Percentiles rank a stretch among this genome's conserved stretches.
These are phyloP conservation scores for Platyscapa corneri DNA, from an alignment of 1,140 invertebrate genomes.

Conservation along the genomic window DNA sequence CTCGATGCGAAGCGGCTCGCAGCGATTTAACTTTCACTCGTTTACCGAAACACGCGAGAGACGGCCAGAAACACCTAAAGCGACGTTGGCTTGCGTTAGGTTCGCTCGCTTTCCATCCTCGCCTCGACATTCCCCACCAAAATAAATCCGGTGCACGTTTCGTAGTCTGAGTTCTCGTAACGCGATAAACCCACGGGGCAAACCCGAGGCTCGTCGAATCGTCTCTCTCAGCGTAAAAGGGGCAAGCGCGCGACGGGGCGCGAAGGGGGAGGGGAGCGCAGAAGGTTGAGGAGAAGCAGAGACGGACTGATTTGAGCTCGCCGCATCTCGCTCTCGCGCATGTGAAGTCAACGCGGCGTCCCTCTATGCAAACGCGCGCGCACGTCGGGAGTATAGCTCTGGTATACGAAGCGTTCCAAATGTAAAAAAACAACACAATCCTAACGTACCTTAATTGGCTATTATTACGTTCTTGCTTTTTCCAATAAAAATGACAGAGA, in stretches of 20 bases:
- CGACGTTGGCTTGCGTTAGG: no score
- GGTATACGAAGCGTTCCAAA: neutral
- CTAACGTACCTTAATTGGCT: neutral
- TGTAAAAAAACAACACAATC: neutral
- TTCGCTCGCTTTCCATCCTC: no score
- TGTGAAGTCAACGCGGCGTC: conserved; percentile 15
- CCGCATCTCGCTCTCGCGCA: neutral
- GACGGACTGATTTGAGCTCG: neutral
- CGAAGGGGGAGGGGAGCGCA: neutral
- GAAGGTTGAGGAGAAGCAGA: neutral
- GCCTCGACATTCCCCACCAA: no score
- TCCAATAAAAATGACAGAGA: neutral
- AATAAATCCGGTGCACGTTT: no score
- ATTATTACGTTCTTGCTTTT: neutral
- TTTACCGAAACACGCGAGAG: no score
- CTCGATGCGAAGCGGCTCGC: no score
- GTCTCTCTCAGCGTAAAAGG: neutral
- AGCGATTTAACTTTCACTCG: no score
- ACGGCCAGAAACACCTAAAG: no score
- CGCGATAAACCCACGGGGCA: no score
- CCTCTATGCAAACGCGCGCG: conserved; percentile 19
- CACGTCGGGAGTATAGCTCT: neutral
- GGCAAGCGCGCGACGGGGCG: neutral
- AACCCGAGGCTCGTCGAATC: no score
- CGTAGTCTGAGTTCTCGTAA: no score